phyloP scores from a whole-genome alignment of 2,797 vertebrate species.

The Hypotaenidia philippensis region DNA sequence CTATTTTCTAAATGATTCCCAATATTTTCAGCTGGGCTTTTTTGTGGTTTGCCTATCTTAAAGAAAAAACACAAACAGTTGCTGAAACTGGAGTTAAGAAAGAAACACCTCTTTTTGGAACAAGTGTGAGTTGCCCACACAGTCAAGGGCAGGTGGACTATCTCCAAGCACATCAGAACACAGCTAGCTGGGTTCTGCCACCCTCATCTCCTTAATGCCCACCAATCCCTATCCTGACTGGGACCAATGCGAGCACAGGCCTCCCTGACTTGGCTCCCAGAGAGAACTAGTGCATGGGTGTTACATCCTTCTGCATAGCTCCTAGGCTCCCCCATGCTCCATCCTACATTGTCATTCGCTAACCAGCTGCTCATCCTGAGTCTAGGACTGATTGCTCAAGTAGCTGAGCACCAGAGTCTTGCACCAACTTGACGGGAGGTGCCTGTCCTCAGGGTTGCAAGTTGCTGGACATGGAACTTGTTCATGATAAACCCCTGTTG shows the following conservation, averaged over 20 bases:
- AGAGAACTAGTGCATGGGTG: background rate
- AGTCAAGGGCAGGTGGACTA: accelerated
- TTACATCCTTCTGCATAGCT: background rate
- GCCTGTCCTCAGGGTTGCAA: too few relatives aligned
- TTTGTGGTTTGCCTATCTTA: background rate
- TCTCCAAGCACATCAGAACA: background rate
- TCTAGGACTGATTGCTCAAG: background rate
- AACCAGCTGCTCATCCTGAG: background rate
- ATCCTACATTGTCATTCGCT: background rate
- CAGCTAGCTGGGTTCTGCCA: background rate
- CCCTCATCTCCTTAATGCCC: background rate
- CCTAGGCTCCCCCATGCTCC: background rate
- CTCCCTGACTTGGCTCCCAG: background rate
- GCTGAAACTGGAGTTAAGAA: background rate
- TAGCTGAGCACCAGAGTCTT: background rate
- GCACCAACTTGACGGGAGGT: background rate
- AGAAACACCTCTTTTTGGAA: background rate
- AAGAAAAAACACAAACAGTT: background rate
- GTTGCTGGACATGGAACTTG: background rate
- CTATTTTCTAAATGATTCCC: background rate
- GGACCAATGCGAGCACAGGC: accelerated
- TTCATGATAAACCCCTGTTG: background rate
- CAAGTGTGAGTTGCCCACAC: background rate
- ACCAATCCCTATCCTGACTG: background rate
- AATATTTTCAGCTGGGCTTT: background rate